Percentiles rank a stretch among this genome's conserved stretches.
These are phyloP conservation scores for Hylyphantes graminicola DNA, from an alignment of 1,140 invertebrate genomes.

Conservation along the genomic window DNA sequence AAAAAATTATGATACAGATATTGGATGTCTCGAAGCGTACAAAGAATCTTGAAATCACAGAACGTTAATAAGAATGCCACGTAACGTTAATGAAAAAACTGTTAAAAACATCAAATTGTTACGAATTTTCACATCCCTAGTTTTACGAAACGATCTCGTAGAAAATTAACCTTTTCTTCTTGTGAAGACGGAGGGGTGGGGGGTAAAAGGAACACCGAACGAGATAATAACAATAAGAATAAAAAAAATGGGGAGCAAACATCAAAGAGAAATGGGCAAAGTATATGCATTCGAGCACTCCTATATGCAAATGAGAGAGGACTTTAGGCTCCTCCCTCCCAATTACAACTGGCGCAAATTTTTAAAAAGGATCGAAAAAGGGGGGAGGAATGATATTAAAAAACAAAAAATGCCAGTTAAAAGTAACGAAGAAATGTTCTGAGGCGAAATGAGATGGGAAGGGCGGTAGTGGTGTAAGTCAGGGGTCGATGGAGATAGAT, in stretches of 20 bases:
- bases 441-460: not conserved
- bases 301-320: too few species aligned
- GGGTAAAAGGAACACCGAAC: too few species aligned
- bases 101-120: not conserved
- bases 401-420: not conserved
- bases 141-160: not conserved
- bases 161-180: slow-evolving; percentile 8
- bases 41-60: too few species aligned
- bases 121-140: not conserved
- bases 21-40: too few species aligned
- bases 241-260: not conserved
- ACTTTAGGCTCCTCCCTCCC: not conserved
- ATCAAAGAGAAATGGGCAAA: not conserved
- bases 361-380: not conserved
- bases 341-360: slow-evolving; percentile 37
- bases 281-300: not conserved
- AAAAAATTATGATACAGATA: too few species aligned
- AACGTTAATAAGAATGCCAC: too few species aligned
- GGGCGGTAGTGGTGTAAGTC: not conserved
- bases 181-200: not conserved
- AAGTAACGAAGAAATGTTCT: too few species aligned
- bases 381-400: not conserved
- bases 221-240: not conserved
- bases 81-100: not conserved
- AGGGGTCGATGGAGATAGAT: too few species aligned